Conservation (phyloP, 2,113 vertebrate genomes). For the Chaenocephalus aceratus region DNA sequence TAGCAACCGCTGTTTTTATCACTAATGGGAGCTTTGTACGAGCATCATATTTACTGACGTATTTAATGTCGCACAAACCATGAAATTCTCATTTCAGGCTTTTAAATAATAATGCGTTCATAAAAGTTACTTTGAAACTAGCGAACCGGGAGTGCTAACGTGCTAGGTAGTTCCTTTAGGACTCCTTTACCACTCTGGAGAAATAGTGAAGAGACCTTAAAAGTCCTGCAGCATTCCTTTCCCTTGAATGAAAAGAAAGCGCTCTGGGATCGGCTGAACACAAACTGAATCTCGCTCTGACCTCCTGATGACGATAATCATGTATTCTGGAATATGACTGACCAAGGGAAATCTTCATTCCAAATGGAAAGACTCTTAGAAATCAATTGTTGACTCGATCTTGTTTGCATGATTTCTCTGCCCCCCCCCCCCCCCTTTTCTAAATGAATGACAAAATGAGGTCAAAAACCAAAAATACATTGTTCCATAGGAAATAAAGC, state of each 20-base stretch:
- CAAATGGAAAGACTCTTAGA: constrained; percentile 38
- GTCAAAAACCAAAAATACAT: constrained; percentile 54
- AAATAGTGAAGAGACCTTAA: neutral
- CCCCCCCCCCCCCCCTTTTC: constrained; percentile 49
- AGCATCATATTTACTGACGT: too few species aligned
- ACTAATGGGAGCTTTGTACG: too few species aligned
- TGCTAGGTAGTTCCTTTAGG: too few species aligned
- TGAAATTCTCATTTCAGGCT: too few species aligned
- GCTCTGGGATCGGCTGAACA: constrained; percentile 16
- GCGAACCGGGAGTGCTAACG: too few species aligned
- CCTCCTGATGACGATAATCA: constrained; percentile 67
- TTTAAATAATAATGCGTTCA: too few species aligned
- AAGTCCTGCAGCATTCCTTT: neutral
- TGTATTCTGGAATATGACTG: constrained; percentile 38
- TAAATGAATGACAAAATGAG: constrained; percentile 58
- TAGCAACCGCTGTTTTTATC: too few species aligned
- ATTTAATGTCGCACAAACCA: too few species aligned
- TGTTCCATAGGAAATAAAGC: constrained; percentile 79
- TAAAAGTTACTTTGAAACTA: too few species aligned
- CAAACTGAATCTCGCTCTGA: constrained; percentile 13
- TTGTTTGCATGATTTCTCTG: constrained; percentile 80
- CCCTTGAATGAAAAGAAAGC: neutral
- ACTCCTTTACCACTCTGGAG: too few species aligned
- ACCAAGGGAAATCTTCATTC: neutral
- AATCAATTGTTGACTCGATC: constrained; percentile 42